Evolutionary conservation across 2,113 vertebrate genomes (phyloP), one percentile per base, ranked within the genome.

Genomic region (Gnathonemus longibarbis): DNA sequence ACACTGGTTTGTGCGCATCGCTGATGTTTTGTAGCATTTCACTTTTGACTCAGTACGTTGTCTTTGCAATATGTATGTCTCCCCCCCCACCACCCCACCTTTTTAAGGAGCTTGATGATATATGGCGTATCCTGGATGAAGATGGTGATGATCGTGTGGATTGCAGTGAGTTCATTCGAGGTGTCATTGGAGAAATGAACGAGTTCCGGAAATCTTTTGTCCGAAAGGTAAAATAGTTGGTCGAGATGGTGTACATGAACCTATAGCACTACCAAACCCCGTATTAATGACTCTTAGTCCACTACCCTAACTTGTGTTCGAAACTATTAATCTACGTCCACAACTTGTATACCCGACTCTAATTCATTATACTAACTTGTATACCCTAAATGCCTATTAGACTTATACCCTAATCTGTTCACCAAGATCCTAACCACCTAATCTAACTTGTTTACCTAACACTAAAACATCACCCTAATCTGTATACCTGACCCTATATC

Each of bases 181-280:
- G 93, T 0, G 0, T 96, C 89, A 91, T 95, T 91, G 97, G 97
- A 93, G 96, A 97, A 94, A 97, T 97, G 96, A 97, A 93, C 85
- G 96, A 97, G 91, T 95, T 95, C 45, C 95, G 96, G 89, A 97
- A 97, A 93, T 92, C 95, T 0, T 95, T 95, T 92, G 95, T 97
- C 90, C 92, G 95, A 92, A 97, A 97, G 95, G 96, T 97, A 95
- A 95, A 90, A 42, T 13, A 6, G 24, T 50, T 19, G n/a, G n/a
- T n/a, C 3, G 3, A 66, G 7, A 27, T 48, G 21, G 84, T 48
- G 83, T 24, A 84, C 1, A 3, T 49, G 24, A 24, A 42, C 13
- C 35, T 77, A 77, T 19, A 35, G 13, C 35, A 42, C 74, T 77
- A 77, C 74, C 15, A 15, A 19, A 80, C 27, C 8, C 35, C 17